Percentiles rank a stretch among this genome's conserved stretches.
phyloP scores from a whole-genome alignment of 2,888 invertebrate genomes.

The Diplazon laetatorius region DNA sequence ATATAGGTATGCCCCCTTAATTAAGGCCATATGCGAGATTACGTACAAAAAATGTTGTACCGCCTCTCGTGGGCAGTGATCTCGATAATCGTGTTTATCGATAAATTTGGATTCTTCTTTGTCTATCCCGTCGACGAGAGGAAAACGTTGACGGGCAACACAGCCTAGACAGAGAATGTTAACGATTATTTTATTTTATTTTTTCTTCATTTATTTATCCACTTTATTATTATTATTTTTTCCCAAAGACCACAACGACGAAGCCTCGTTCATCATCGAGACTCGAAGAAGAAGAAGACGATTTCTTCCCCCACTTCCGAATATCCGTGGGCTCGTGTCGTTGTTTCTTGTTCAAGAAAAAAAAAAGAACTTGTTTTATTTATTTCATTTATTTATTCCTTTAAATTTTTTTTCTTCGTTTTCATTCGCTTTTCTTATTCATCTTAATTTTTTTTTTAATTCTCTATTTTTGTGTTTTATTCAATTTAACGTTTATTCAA shows the following conservation, averaged over 20 bases:
- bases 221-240: no score
- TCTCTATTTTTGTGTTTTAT: no score
- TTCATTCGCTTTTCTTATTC: background rate
- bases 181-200: slow-evolving; percentile 70
- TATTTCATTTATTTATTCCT: no score
- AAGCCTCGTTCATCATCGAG: background rate
- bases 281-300: background rate
- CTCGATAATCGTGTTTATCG: slow-evolving; percentile 67
- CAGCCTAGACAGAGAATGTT: slow-evolving; percentile 80
- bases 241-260: slow-evolving; percentile 72
- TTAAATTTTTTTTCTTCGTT: background rate
- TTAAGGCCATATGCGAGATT: slow-evolving; percentile 77
- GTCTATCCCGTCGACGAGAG: slow-evolving; percentile 61
- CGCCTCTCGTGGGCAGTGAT: slow-evolving; percentile 70
- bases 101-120: slow-evolving; percentile 72
- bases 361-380: no score
- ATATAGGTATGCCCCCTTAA: background rate
- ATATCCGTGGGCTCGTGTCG: background rate
- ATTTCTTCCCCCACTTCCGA: background rate
- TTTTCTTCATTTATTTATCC: no score
- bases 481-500: slow-evolving; percentile 16
- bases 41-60: slow-evolving; percentile 72
- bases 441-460: background rate
- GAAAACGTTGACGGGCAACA: slow-evolving; percentile 71
- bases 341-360: background rate